Evolutionary conservation across 2,113 vertebrate genomes (phyloP).

Genomic region (Corythoichthys intestinalis): DNA sequence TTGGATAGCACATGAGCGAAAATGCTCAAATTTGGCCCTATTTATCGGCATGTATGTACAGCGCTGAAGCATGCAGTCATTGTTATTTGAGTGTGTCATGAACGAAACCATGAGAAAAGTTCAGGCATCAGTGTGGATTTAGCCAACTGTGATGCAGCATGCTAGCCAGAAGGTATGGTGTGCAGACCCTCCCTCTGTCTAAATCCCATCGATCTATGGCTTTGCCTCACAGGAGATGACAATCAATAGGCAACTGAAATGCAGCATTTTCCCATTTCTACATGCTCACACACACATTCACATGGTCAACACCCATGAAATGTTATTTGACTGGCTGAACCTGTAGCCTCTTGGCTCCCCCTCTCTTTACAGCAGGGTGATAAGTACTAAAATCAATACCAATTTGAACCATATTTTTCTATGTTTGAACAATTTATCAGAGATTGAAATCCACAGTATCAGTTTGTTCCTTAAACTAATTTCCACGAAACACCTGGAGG

Average conservation of each 20-base stretch:
- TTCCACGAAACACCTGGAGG: neutral
- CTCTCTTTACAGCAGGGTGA: conserved; percentile 14
- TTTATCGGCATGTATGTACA: neutral
- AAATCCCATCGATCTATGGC: conserved; percentile 69
- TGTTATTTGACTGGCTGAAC: conserved; percentile 54
- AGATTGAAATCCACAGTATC: neutral
- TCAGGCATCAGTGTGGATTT: conserved; percentile 33
- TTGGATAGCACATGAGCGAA: neutral
- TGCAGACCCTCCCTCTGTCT: conserved; percentile 59
- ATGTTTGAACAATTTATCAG: neutral
- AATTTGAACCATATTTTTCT: conserved; percentile 3
- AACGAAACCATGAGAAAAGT: conserved; percentile 16
- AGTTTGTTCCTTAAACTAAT: neutral
- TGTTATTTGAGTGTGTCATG: neutral
- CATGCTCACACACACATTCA: conserved; percentile 26
- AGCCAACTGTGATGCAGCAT: conserved; percentile 25
- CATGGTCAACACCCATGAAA: conserved; percentile 63
- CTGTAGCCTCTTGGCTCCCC: conserved; percentile 9
- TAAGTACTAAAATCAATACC: conserved; percentile 1
- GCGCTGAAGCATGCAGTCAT: neutral
- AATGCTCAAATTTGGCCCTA: too few species aligned
- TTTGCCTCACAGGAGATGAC: conserved; percentile 57
- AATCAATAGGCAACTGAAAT: conserved; percentile 75
- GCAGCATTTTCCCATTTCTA: conserved; percentile 66
- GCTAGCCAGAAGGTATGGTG: conserved; percentile 31